Conservation (phyloP, 2,113 vertebrate species). For the Thalassoma bifasciatum region DNA sequence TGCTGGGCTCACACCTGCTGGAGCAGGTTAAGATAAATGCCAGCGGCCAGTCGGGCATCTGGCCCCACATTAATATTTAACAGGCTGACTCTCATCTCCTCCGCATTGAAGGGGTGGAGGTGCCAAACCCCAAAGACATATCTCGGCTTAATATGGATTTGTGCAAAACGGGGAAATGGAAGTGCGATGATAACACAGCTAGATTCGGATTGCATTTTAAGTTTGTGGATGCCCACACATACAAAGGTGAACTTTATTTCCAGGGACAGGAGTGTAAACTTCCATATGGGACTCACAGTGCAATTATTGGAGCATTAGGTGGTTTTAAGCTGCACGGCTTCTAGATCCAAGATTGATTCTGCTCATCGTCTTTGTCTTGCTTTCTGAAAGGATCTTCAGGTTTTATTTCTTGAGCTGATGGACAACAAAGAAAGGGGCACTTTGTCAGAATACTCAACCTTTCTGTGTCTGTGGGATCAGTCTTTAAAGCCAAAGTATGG, state of each 20-base stretch:
- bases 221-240: constrained; percentile 40
- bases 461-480: neutral
- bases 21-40: constrained; percentile 80
- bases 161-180: constrained; percentile 69
- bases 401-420: constrained; percentile 19
- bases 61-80: constrained; percentile 83
- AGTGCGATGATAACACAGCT: constrained; percentile 43
- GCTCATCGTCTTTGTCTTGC: neutral
- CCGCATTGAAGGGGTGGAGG: constrained; percentile 64
- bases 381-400: constrained; percentile 33
- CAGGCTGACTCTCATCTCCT: constrained; percentile 78
- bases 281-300: constrained; percentile 1
- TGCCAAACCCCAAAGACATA: constrained; percentile 77
- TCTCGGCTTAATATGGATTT: constrained; percentile 75
- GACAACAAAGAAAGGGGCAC: neutral
- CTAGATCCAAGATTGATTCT: constrained; percentile 28
- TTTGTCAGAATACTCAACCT: neutral
- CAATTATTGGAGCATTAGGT: constrained; percentile 37
- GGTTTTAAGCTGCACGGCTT: constrained; percentile 6
- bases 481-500: neutral
- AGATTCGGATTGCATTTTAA: constrained; percentile 59
- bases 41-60: constrained; percentile 74
- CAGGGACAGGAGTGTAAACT: constrained; percentile 15
- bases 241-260: constrained; percentile 30
- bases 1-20: constrained; percentile 71